These are phyloP conservation scores for Limosa lapponica DNA, from an alignment of 2,797 vertebrate species.

Conservation along the genomic window DNA sequence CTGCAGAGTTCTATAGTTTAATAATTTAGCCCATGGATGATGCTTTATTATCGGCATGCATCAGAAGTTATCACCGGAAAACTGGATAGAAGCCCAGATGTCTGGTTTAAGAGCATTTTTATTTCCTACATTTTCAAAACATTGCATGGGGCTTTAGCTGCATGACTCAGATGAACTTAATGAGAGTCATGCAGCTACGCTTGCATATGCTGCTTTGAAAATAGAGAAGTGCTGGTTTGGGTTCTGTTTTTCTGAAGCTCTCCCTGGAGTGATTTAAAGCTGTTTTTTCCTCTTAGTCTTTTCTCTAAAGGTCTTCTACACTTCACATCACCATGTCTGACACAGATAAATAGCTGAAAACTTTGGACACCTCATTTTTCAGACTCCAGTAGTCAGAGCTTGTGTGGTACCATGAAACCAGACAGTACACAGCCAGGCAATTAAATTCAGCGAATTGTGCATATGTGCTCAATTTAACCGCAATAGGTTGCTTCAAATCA, in stretches of 20 bases:
- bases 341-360: not conserved
- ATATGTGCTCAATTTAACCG: not conserved
- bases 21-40: conserved; percentile 38
- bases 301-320: conserved; percentile 32
- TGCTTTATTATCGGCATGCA: conserved; percentile 38
- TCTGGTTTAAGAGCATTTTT: conserved; percentile 33
- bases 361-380: not conserved
- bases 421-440: not conserved
- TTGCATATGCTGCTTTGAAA: conserved; percentile 30
- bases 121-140: conserved; percentile 62
- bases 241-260: conserved; percentile 15
- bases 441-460: not conserved
- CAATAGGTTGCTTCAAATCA: not conserved
- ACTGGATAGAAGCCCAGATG: conserved; percentile 27
- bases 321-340: not conserved
- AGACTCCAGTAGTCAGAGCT: not conserved
- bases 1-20: not conserved
- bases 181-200: conserved; percentile 52
- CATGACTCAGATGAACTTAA: conserved; percentile 48
- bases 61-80: not conserved
- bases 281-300: not conserved
- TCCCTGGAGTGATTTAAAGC: conserved; percentile 50
- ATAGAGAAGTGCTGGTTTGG: not conserved
- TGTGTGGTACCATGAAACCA: not conserved
- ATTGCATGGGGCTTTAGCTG: conserved; percentile 49